Evolutionary conservation across 2,113 vertebrate genomes (phyloP).

Genomic region (Formicarius rufipectus): DNA sequence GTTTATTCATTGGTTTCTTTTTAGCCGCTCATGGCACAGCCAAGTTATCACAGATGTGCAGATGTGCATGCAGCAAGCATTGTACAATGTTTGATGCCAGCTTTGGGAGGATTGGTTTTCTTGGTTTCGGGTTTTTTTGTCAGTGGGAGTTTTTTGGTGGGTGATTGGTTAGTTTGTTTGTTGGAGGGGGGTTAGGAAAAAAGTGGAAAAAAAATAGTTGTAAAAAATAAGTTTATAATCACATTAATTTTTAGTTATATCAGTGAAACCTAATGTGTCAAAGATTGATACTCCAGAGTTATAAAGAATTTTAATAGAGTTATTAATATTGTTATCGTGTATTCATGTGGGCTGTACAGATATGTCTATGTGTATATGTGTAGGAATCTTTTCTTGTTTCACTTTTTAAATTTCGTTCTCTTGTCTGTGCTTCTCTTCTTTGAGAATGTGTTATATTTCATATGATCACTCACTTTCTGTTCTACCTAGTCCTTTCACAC

Average conservation of each 20-base stretch:
- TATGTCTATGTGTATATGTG: not conserved
- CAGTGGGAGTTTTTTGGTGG: not conserved
- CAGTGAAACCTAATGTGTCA: not conserved
- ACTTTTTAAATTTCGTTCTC: not conserved
- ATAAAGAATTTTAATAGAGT: not conserved
- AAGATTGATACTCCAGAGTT: not conserved
- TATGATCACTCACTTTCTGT: not conserved
- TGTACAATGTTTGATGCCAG: not conserved
- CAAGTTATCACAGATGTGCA: not conserved
- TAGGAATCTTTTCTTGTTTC: not conserved
- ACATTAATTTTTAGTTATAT: too few relatives aligned
- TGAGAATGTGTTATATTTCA: not conserved
- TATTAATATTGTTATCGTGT: not conserved
- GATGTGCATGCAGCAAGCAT: not conserved
- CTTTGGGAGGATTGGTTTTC: not conserved
- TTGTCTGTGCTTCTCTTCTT: not conserved
- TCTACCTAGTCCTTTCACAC: not conserved
- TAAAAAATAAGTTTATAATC: too few relatives aligned
- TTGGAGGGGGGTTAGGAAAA: not conserved
- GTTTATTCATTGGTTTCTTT: not conserved
- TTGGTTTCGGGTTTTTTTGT: not conserved
- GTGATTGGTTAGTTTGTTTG: not conserved
- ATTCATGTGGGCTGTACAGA: not conserved
- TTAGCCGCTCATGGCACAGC: not conserved
- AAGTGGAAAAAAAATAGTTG: not conserved